Base-by-base conservation (phyloP, 2,888 invertebrate species). In the Plebejus anna region DNA sequence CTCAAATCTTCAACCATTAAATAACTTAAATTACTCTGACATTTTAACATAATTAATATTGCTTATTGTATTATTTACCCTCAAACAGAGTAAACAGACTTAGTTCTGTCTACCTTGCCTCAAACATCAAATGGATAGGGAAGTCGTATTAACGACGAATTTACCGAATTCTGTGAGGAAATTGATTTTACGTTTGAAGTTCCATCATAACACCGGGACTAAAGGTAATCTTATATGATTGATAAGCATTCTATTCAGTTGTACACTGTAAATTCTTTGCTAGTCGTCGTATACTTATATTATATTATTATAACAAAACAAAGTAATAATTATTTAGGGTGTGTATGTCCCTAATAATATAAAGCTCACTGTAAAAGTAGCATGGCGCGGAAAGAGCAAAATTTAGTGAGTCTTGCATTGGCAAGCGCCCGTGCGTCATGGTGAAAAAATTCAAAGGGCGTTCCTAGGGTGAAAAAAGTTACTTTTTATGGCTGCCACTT, bases 171-270 rank as follows among this genome's bases (percentile, higher is more conserved):
- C 28, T 3, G 22, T 59, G 22, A 28, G 11, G 1, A 61, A 22
- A 61, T 61, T 28, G 61, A 4, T 61, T 61, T 28, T 28, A 11
- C 61, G 28, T 61, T 28, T 61, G 61, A 61, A 61, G 61, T 61
- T 16, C 5, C n/a, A 22, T 22, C 22, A 22, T 22, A 5, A n/a
- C 57, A 4, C 57, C 57, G 57, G 57, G 16, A 57, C 57, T 5
- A 22, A 22, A 61, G 22, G 61, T 61, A 61, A 61, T 28, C 61
- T 61, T 61, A 70, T 4, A 38, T 70, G 38, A 70, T 70, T 70
- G n/a, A 70, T 70, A 70, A 70, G 38, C 16, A 38, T 70, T 70
- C 36, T 38, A 16, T 70, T 70, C n/a, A 38, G 6, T 4, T 0
- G 36, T 16, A 70, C 38, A 70, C n/a, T 22, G 70, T 57, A 13